phyloP scores from a whole-genome alignment of 2,888 invertebrate genomes.

The Ariolimax columbianus region DNA sequence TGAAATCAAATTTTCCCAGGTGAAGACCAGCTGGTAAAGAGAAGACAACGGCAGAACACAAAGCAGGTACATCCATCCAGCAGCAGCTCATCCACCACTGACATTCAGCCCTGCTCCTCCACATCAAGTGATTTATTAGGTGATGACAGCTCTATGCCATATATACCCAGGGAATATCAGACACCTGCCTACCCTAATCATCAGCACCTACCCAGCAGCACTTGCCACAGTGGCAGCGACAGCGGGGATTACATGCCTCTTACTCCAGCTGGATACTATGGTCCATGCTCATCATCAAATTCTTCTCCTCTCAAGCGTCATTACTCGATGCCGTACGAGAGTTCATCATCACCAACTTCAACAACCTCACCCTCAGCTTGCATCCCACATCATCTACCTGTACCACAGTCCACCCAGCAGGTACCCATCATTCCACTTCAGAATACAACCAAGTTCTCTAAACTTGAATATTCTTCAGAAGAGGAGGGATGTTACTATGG shows the following conservation, averaged over 20 bases:
- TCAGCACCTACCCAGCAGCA: conserved; percentile 32
- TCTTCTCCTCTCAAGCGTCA: conserved; percentile 42
- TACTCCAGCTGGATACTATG: conserved; percentile 27
- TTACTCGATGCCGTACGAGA: conserved; percentile 12
- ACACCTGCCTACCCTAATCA: neutral
- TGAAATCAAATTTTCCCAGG: conserved; percentile 56
- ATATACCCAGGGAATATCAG: neutral
- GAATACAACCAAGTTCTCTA: conserved; percentile 14
- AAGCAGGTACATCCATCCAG: neutral
- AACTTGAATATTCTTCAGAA: conserved; percentile 39
- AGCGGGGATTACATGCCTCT: conserved; percentile 39
- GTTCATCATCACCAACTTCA: conserved; percentile 42
- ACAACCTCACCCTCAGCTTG: conserved; percentile 31
- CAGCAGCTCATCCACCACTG: conserved; percentile 8
- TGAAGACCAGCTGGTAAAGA: conserved; percentile 71
- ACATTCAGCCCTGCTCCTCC: conserved; percentile 48
- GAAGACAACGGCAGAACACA: conserved; percentile 59
- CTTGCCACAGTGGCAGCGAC: conserved; percentile 23
- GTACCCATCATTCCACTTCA: neutral
- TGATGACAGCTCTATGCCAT: conserved; percentile 21
- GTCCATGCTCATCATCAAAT: conserved; percentile 15
- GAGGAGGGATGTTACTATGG: conserved; percentile 24
- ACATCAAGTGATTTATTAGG: conserved; percentile 41
- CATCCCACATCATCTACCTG: conserved; percentile 16
- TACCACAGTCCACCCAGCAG: neutral